Conservation (phyloP, 2,888 invertebrate species). For the Thecocarcelia acutangulata region DNA sequence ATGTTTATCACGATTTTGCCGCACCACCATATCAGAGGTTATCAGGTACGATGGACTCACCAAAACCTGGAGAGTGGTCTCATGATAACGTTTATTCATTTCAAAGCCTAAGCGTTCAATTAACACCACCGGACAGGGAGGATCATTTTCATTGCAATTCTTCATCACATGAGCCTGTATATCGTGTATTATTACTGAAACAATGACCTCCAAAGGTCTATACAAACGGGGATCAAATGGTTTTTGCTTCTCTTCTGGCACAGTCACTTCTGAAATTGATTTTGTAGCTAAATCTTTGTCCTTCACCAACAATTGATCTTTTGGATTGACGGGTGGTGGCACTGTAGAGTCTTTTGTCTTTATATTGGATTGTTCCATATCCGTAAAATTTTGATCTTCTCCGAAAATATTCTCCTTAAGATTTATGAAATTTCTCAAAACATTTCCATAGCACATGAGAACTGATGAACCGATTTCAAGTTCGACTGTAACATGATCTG, state of each 20-base stretch:
- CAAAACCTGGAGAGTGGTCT: constrained; percentile 94
- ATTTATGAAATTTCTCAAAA: constrained; percentile 93
- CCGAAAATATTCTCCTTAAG: constrained; percentile 98
- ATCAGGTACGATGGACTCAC: constrained; percentile 94
- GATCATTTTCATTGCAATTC: constrained; percentile 94
- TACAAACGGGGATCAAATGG: constrained; percentile 93
- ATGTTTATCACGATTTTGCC: constrained; percentile 87
- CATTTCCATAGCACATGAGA: constrained; percentile 94
- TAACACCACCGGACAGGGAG: constrained; percentile 93
- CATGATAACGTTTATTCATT: constrained; percentile 96
- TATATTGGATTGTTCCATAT: constrained; percentile 88
- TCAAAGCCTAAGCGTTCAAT: constrained; percentile 97
- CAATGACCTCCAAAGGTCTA: constrained; percentile 94
- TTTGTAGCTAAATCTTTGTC: constrained; percentile 79
- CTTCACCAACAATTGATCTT: constrained; percentile 76
- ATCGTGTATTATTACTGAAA: constrained; percentile 96
- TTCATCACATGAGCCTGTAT: constrained; percentile 93
- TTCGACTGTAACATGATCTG: constrained; percentile 95
- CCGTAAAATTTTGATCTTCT: constrained; percentile 95
- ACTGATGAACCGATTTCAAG: constrained; percentile 97
- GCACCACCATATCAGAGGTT: constrained; percentile 87
- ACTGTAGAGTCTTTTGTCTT: constrained; percentile 81
- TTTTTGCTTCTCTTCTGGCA: constrained; percentile 84
- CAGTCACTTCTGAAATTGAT: constrained; percentile 80
- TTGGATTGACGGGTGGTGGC: constrained; percentile 79